phyloP scores from a whole-genome alignment of 2,888 invertebrate genomes.

The Anthoptus insignis region DNA sequence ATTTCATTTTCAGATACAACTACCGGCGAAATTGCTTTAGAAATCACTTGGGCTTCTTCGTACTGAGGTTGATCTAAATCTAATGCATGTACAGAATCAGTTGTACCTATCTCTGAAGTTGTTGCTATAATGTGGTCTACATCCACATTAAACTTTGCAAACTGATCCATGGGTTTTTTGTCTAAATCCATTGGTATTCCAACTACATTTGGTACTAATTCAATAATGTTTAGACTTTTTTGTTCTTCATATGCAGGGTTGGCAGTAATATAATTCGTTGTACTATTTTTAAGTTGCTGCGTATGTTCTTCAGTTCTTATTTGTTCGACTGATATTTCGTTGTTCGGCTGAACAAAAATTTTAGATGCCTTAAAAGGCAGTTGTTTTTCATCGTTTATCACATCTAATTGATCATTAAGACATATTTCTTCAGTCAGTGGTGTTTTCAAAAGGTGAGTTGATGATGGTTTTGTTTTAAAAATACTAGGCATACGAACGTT shows the following conservation, averaged over 20 bases:
- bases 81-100: slow-evolving; percentile 63
- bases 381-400: slow-evolving; percentile 55
- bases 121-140: slow-evolving; percentile 82
- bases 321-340: slow-evolving; percentile 74
- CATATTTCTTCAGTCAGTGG: slow-evolving; percentile 77
- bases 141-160: slow-evolving; percentile 83
- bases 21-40: slow-evolving; percentile 64
- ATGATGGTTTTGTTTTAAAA: slow-evolving; percentile 58
- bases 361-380: slow-evolving; percentile 60
- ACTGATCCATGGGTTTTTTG: slow-evolving; percentile 69
- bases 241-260: slow-evolving; percentile 84
- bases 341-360: slow-evolving; percentile 68
- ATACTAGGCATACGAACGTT: slow-evolving; percentile 59
- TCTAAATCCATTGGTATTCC: slow-evolving; percentile 81
- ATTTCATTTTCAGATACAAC: slow-evolving; percentile 73
- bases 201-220: slow-evolving; percentile 70
- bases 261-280: no score
- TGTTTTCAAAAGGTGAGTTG: slow-evolving; percentile 74
- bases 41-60: slow-evolving; percentile 70
- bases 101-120: slow-evolving; percentile 77
- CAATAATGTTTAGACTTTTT: slow-evolving; percentile 88
- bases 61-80: slow-evolving; percentile 56
- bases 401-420: slow-evolving; percentile 70
- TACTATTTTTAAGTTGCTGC: slow-evolving; percentile 80
- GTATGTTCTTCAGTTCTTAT: slow-evolving; percentile 82